Evolutionary conservation across 1,140 invertebrate species (phyloP).

Genomic region (Drosophila nikananu): DNA sequence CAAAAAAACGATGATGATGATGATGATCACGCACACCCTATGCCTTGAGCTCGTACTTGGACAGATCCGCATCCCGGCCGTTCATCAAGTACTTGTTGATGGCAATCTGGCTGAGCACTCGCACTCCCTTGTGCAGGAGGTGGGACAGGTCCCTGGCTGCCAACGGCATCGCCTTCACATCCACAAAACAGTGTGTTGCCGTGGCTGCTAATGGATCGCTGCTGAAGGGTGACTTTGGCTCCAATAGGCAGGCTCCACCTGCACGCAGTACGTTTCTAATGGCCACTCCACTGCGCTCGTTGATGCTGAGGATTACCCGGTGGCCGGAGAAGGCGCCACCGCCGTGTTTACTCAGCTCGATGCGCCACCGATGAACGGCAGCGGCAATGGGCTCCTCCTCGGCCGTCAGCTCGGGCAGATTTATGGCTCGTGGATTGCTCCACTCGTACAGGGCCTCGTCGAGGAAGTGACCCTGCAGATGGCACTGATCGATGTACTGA

Average conservation of each 20-base stretch:
- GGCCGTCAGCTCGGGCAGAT: conserved; percentile 85
- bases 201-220: conserved; percentile 15
- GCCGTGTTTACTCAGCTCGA: conserved; percentile 59
- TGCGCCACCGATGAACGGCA: conserved; percentile 89
- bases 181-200: conserved; percentile 79
- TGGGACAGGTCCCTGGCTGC: conserved; percentile 36
- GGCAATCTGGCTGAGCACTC: conserved; percentile 73
- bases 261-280: conserved; percentile 90
- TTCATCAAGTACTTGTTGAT: conserved; percentile 78
- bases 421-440: conserved; percentile 88
- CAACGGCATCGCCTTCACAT: conserved; percentile 69
- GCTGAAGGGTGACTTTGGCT: conserved; percentile 78
- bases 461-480: conserved; percentile 88
- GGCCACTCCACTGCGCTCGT: conserved; percentile 87
- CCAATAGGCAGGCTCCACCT: conserved; percentile 89
- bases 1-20: not conserved
- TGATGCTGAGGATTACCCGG: conserved; percentile 90
- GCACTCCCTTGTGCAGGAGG: conserved; percentile 49
- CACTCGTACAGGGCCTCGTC: conserved; percentile 93
- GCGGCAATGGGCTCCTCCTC: conserved; percentile 86
- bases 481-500: conserved; percentile 90
- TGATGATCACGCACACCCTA: not conserved
- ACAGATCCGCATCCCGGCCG: conserved; percentile 66
- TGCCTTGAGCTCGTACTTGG: conserved; percentile 48
- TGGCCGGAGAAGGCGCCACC: conserved; percentile 88